Percentiles rank a stretch among this genome's conserved stretches.
These are phyloP conservation scores for Cyclopterus lumpus DNA, from an alignment of 2,797 vertebrate genomes.

Conservation along the genomic window DNA sequence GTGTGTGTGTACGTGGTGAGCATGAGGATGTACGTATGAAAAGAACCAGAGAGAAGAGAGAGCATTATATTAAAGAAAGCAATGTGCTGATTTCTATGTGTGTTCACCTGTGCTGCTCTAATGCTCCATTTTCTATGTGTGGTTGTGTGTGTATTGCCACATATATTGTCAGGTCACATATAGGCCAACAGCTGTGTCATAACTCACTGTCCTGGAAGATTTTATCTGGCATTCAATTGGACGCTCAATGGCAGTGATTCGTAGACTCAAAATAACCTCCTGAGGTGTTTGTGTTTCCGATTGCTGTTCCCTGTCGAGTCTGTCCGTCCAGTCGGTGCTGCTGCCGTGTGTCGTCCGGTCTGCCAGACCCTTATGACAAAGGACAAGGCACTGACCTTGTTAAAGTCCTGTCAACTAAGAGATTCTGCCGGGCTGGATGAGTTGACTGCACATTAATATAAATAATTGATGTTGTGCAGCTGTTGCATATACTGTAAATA, in stretches of 20 bases:
- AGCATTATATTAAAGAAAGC: neutral
- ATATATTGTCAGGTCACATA: slow-evolving; percentile 43
- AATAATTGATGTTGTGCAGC: neutral
- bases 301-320: slow-evolving; percentile 51
- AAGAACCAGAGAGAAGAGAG: slow-evolving; percentile 10
- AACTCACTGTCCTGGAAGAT: slow-evolving; percentile 67
- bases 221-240: slow-evolving; percentile 72
- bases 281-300: slow-evolving; percentile 73
- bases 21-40: neutral
- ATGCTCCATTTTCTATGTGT: slow-evolving; percentile 3
- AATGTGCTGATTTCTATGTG: slow-evolving; percentile 12
- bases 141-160: neutral
- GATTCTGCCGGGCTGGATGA: neutral
- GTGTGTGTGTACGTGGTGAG: neutral
- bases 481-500: slow-evolving; percentile 8
- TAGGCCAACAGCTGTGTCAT: slow-evolving; percentile 71
- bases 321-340: slow-evolving; percentile 45
- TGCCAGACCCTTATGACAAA: slow-evolving; percentile 65
- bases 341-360: slow-evolving; percentile 63
- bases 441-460: neutral
- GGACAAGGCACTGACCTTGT: slow-evolving; percentile 52
- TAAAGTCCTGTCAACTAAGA: slow-evolving; percentile 29
- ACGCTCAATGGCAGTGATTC: slow-evolving; percentile 71
- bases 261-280: slow-evolving; percentile 78
- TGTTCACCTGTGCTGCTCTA: neutral